Evolutionary conservation across 2,888 invertebrate genomes (phyloP), one percentile per base, ranked within the genome.

Genomic region (Agrotis clavis): DNA sequence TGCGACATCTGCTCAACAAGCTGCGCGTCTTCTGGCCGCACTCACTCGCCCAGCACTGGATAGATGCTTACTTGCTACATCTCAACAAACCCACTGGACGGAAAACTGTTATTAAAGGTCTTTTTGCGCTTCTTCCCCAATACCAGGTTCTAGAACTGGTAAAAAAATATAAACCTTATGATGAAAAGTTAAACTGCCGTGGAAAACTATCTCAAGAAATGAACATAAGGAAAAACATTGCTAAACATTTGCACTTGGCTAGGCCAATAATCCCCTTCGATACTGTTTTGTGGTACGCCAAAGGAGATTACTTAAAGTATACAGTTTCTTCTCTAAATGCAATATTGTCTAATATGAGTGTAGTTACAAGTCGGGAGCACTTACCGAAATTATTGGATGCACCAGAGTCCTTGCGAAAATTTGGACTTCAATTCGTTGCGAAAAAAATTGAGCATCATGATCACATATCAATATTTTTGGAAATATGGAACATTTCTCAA

Each of bases 261-360:
- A 90, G 95, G 78, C 94, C 94, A 5, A 85, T 90, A 9, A 82
- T 88, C 4, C 76, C 90, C 11, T 82, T 92, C 47, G 89, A 92
- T 6, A 71, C 86, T 5, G 85, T 93, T 2, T 78, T 95, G 48
- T 85, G 74, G 66, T 95, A 92, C 74, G 93, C 94, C 4, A 92
- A 91, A 85, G 93, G 94, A 35, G 94, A 95, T 81, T 94, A 94
- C 74, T 87, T 94, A 54, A 93, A 94, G 75, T 92, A 86, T 71
- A 86, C 88, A 11, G 86, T 94, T 16, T 91, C 93, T 3, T 94
- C 95, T 21, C 83, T 95, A 11, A 89, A 84, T 71, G 87, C 94
- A 9, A 79, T 94, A 47, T 84, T 92, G 19, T 83, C 89, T 51
- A 91, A 93, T 74, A 72, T 93, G 57, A 92, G 90, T 63, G 71